These are phyloP conservation scores for Tribolium freemani DNA, from an alignment of 2,888 invertebrate species.

Conservation along the genomic window DNA sequence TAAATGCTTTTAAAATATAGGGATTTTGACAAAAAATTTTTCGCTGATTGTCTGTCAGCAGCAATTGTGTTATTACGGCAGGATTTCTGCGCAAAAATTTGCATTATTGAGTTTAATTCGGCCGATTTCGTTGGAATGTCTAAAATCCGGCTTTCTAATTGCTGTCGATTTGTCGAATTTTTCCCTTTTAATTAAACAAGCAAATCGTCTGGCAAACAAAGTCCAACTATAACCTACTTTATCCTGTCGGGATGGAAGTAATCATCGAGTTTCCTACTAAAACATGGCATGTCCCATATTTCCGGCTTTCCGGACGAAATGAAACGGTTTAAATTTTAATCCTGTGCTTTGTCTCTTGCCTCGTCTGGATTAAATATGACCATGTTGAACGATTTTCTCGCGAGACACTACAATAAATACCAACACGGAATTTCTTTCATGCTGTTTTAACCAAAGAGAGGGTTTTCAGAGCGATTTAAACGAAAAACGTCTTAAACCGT, in stretches of 20 bases:
- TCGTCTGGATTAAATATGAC: conserved; percentile 30
- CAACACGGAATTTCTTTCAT: no score
- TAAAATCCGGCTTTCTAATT: not conserved
- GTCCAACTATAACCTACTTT: conserved; percentile 16
- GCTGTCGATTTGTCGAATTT: not conserved
- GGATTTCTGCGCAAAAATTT: no score
- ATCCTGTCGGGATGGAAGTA: conserved; percentile 23
- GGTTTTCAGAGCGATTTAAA: not conserved
- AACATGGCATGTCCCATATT: conserved; percentile 27
- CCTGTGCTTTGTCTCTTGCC: conserved; percentile 23
- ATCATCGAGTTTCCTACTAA: conserved; percentile 20
- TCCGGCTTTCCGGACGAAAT: conserved; percentile 35
- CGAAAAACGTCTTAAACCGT: not conserved
- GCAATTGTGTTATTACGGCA: no score
- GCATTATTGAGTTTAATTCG: no score
- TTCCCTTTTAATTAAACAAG: conserved; percentile 18
- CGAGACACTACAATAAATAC: not conserved
- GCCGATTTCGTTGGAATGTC: no score
- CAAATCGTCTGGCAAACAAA: conserved; percentile 23
- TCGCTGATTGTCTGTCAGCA: no score
- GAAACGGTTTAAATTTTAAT: conserved; percentile 38
- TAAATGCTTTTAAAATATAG: no score
- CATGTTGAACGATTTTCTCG: conserved; percentile 12
- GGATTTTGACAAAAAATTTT: no score
- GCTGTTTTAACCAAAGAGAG: no score